phyloP scores from a whole-genome alignment of 2,888 invertebrate genomes.

The Tridacna gigas region DNA sequence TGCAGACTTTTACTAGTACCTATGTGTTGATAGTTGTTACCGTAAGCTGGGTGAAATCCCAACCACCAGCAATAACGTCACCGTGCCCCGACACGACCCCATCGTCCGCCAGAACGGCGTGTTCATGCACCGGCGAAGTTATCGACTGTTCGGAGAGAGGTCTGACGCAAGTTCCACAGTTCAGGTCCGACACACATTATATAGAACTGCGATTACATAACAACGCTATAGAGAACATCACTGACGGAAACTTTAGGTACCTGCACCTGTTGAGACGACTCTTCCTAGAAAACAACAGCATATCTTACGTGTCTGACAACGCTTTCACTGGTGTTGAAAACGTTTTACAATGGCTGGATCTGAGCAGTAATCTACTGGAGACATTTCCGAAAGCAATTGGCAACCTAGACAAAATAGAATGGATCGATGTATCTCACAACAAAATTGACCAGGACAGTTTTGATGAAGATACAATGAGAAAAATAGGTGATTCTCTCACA shows the following conservation, averaged over 20 bases:
- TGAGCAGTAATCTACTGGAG: constrained; percentile 52
- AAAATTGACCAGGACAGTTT: constrained; percentile 53
- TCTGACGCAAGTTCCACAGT: constrained; percentile 34
- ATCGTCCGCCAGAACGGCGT: background rate
- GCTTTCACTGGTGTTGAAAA: constrained; percentile 54
- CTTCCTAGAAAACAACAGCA: constrained; percentile 42
- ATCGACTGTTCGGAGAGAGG: constrained; percentile 50
- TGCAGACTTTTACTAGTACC: background rate
- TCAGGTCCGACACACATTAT: constrained; percentile 7
- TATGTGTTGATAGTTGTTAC: background rate
- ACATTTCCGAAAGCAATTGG: constrained; percentile 53
- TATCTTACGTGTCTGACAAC: constrained; percentile 12
- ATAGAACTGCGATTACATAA: constrained; percentile 45
- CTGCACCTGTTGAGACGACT: constrained; percentile 30
- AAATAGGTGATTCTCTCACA: constrained; percentile 59
- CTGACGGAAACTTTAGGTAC: constrained; percentile 43
- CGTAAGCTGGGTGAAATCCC: background rate
- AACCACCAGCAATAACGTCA: background rate
- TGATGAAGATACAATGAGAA: constrained; percentile 55
- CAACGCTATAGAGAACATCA: constrained; percentile 49
- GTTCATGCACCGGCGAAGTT: constrained; percentile 11
- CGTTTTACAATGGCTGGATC: constrained; percentile 38
- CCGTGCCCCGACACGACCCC: constrained; percentile 6
- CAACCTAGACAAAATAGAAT: constrained; percentile 28
- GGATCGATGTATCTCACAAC: constrained; percentile 62